These are phyloP conservation scores for Scotopteryx bipunctaria DNA, from an alignment of 2,888 invertebrate species.

Conservation along the genomic window DNA sequence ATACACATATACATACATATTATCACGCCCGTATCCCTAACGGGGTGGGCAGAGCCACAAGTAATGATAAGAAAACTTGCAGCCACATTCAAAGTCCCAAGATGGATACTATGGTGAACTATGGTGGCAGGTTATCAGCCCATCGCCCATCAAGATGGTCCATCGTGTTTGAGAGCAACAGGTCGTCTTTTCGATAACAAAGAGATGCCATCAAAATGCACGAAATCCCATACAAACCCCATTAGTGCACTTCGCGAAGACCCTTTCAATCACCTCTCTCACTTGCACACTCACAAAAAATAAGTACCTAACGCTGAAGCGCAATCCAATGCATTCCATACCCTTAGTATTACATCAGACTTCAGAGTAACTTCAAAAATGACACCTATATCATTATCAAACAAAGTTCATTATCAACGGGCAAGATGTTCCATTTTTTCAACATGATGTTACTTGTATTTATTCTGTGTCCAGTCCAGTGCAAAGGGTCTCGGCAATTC, in stretches of 20 bases:
- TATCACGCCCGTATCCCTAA: no score
- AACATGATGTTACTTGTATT: constrained; percentile 35
- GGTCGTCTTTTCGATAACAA: constrained; percentile 50
- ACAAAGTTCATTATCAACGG: constrained; percentile 49
- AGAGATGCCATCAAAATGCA: constrained; percentile 57
- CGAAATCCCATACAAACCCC: constrained; percentile 72
- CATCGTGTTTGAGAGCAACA: no score
- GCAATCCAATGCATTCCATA: constrained; percentile 79
- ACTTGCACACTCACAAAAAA: constrained; percentile 76
- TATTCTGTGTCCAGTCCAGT: constrained; percentile 46
- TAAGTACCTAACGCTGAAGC: constrained; percentile 71
- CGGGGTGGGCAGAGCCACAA: no score
- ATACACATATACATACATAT: no score
- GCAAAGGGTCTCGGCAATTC: constrained; percentile 53
- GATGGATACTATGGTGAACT: no score
- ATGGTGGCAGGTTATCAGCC: no score
- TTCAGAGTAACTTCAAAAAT: constrained; percentile 41
- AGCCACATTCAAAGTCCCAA: no score
- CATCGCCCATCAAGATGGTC: no score
- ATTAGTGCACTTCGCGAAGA: constrained; percentile 78
- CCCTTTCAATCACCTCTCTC: constrained; percentile 56
- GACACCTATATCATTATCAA: constrained; percentile 39
- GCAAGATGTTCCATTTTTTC: constrained; percentile 19
- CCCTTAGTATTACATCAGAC: constrained; percentile 57
- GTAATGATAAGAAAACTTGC: no score